These are phyloP conservation scores for Synergus japonicus DNA, from an alignment of 2,888 invertebrate species.

Conservation along the genomic window DNA sequence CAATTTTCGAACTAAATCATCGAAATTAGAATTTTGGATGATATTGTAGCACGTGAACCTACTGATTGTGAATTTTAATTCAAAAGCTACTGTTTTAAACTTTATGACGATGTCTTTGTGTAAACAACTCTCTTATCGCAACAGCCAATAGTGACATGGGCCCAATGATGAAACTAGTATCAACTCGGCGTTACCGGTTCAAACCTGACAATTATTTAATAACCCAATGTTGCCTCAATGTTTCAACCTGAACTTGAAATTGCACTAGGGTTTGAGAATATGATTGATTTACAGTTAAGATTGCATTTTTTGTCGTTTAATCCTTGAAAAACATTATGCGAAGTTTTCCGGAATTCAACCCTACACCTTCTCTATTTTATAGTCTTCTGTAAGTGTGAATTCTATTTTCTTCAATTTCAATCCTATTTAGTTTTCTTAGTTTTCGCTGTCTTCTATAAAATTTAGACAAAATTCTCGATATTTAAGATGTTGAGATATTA, in stretches of 20 bases:
- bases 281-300: not conserved
- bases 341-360: constrained; percentile 53
- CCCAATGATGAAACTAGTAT: constrained; percentile 27
- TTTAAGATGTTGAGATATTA: not conserved
- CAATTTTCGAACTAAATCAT: not conserved
- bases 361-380: constrained; percentile 56
- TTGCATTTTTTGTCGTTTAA: not conserved
- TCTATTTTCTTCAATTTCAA: not conserved
- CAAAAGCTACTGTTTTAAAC: not conserved
- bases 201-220: constrained; percentile 21
- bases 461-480: not conserved
- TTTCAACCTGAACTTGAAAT: constrained; percentile 29
- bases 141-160: constrained; percentile 14
- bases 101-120: constrained; percentile 3
- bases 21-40: not conserved
- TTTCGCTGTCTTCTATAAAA: not conserved
- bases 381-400: constrained; percentile 61
- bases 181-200: constrained; percentile 26
- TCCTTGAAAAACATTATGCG: constrained; percentile 50
- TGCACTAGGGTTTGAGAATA: not conserved
- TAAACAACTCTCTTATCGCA: constrained; percentile 23
- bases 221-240: not conserved
- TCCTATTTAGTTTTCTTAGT: not conserved
- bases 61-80: constrained; percentile 6
- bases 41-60: not conserved